A percentile compares a stretch with the other conserved stretches of the same genome.
These are phyloP conservation scores for Ctenochaetus hawaiiensis DNA, from an alignment of 2,797 vertebrate species.

Conservation along the genomic window DNA sequence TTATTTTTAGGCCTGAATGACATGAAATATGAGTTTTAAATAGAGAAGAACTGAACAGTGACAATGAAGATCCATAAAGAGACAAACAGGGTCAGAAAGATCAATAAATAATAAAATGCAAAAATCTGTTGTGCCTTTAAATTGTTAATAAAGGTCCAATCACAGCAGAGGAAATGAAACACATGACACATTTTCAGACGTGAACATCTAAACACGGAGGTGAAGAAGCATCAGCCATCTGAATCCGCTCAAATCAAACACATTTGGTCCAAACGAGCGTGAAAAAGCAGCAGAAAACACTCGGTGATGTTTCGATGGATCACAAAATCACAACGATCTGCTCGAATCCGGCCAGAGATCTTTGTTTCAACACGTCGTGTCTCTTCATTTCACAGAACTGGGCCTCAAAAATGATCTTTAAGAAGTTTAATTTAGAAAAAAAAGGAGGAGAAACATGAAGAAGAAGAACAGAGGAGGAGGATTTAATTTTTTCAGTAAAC, in stretches of 20 bases:
- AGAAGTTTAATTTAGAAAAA: not conserved
- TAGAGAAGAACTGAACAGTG: not conserved
- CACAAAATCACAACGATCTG: too few relatives aligned
- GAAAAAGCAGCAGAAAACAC: not conserved
- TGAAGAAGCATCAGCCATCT: too few relatives aligned
- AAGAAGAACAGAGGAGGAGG: too few relatives aligned
- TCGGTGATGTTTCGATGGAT: too few relatives aligned
- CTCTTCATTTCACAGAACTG: not conserved
- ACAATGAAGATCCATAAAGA: not conserved
- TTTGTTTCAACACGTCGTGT: too few relatives aligned
- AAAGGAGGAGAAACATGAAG: too few relatives aligned
- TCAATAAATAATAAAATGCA: not conserved
- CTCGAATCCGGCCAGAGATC: too few relatives aligned
- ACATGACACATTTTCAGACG: not conserved
- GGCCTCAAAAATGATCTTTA: not conserved
- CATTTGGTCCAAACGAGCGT: not conserved
- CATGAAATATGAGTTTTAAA: too few relatives aligned
- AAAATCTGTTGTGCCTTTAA: too few relatives aligned
- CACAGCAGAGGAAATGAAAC: not conserved
- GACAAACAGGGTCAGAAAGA: not conserved
- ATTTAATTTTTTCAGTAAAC: too few relatives aligned
- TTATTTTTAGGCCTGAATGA: too few relatives aligned
- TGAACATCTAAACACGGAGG: not conserved
- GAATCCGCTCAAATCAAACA: not conserved
- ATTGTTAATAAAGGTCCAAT: not conserved